A percentile compares a stretch with the other conserved stretches of the same genome.
Conservation (phyloP, 2,797 vertebrate genomes). For the Hemibagrus guttatus region DNA sequence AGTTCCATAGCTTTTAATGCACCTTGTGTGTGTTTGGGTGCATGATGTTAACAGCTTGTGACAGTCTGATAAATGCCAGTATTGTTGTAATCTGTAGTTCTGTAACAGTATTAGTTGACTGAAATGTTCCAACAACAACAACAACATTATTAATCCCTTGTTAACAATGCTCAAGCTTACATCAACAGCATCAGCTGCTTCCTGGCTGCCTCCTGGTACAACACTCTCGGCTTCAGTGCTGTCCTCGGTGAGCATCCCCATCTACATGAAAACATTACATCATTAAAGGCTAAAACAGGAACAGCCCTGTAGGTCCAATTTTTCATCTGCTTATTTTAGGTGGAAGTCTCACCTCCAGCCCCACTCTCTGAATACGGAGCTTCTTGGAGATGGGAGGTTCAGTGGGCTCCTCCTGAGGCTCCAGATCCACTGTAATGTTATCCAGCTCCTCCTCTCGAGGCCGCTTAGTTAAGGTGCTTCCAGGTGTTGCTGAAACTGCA, state of each 20-base stretch:
- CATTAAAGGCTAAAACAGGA: background rate
- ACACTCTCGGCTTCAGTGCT: constrained; percentile 87
- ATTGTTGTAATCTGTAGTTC: background rate
- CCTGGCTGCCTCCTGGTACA: constrained; percentile 84
- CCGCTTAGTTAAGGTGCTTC: constrained; percentile 88
- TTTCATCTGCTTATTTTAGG: background rate
- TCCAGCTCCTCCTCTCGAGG: constrained; percentile 92
- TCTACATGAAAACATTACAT: constrained; percentile 69
- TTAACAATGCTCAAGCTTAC: constrained; percentile 65
- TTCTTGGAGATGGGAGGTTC: constrained; percentile 91
- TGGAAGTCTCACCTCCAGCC: constrained; percentile 79
- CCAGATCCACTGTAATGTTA: constrained; percentile 75
- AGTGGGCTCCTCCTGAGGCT: constrained; percentile 82
- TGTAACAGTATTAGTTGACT: background rate
- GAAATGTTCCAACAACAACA: background rate
- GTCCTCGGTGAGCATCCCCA: constrained; percentile 88
- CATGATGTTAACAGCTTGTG: background rate
- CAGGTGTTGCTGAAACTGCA: constrained; percentile 89
- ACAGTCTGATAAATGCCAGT: background rate
- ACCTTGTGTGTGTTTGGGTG: background rate
- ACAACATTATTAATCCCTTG: background rate
- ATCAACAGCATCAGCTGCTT: constrained; percentile 84
- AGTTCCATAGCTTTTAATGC: background rate
- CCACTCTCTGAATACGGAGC: constrained; percentile 87
- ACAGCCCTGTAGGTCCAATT: background rate